Percentiles rank a stretch among this genome's conserved stretches.
Evolutionary conservation across 2,888 invertebrate species (phyloP).

Genomic region (Temnothorax rugatulus): DNA sequence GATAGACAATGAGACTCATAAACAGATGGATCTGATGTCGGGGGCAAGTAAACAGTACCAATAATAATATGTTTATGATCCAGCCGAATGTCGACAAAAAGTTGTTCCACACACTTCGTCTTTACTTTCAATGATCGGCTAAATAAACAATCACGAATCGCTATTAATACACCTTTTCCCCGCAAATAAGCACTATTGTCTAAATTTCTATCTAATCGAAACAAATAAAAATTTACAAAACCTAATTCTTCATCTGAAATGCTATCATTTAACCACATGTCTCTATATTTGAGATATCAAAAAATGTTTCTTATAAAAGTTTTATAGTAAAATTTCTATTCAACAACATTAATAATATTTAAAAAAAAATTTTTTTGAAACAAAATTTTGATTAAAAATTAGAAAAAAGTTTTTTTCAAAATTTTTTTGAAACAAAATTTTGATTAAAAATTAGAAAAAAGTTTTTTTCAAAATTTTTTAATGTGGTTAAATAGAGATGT

Average conservation of each 20-base stretch:
- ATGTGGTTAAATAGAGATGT: too few species aligned
- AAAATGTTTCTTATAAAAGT: too few species aligned
- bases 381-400: too few species aligned
- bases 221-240: neutral
- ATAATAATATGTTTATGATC: conserved; percentile 6
- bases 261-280: conserved; percentile 28
- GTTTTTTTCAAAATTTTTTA: too few species aligned
- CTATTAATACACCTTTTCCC: conserved; percentile 19
- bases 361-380: too few species aligned
- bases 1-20: conserved; percentile 12
- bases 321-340: too few species aligned
- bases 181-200: neutral
- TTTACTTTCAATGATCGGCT: neutral
- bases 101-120: neutral
- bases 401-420: too few species aligned
- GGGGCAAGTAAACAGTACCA: conserved; percentile 33
- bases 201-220: neutral
- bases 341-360: too few species aligned
- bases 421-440: too few species aligned
- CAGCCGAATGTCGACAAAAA: conserved; percentile 12
- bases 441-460: too few species aligned
- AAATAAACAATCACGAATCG: neutral
- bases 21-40: neutral
- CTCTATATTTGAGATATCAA: too few species aligned
- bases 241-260: conserved; percentile 7